Evolutionary conservation across 2,888 invertebrate species (phyloP), one percentile per base, ranked within the genome.

Genomic region (Rhingia campestris): DNA sequence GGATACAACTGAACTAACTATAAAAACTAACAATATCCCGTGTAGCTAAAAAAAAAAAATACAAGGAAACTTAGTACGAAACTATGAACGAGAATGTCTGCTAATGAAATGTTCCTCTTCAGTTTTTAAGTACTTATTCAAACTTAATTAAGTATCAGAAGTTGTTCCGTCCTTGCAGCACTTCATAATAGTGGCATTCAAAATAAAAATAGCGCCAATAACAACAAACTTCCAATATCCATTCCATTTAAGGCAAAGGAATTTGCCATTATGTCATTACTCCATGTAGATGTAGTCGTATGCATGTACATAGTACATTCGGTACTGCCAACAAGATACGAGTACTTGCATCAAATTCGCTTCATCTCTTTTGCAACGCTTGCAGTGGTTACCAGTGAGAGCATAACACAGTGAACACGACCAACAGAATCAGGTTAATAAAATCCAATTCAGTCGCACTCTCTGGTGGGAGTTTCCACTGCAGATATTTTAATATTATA

Each of bases 1-100:
- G 39, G 89, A 89, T 41, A 86, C 56, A 39, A 87, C 88, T 0
- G 88, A 86, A 66, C 88, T 88, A 53, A 89, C 49, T 80, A 89
- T 86, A 49, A 88, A 86, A 32, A 89, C 59, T 69, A 91, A 56
- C 75, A 91, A 74, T 85, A 90, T 80, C 69, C 76, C 87, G 76
- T 87, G 87, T 67, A 89, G 79, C 91, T 91, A 87, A 54, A 22
- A 30, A 35, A 54, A 43, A 41, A 49, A 76, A 64, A 33, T 53
- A 12, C 14, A 33, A 37, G 7, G 9, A 5, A 58, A 75, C 43
- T 35, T 4, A 47, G 12, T 35, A 14, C 30, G n/a, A 72, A 73
- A 58, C 47, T 33, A 59, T 33, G 22, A 66, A 61, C 33, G 37
- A 45, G 14, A 39, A 45, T 43, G 43, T 9, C 61, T 69, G 67